Percentiles rank a stretch among this genome's conserved stretches.
phyloP scores from a whole-genome alignment of 2,888 invertebrate genomes.

The Drosophila merina region DNA sequence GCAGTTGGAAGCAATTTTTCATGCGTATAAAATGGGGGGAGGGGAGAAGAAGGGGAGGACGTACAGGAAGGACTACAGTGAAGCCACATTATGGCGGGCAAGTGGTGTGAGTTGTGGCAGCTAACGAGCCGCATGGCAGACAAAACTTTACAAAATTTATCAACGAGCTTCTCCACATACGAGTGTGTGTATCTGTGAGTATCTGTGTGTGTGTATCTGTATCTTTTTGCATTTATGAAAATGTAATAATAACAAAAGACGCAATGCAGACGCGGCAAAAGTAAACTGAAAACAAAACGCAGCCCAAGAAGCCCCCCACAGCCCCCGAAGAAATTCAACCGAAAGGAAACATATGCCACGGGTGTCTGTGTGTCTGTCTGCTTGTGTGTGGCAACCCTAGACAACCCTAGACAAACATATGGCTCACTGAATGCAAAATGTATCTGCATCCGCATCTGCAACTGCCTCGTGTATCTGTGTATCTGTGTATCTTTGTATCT shows the following conservation, averaged over 20 bases:
- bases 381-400: constrained; percentile 44
- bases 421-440: constrained; percentile 54
- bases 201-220: constrained; percentile 24
- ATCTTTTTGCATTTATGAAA: constrained; percentile 76
- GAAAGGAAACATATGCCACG: constrained; percentile 41
- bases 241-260: constrained; percentile 80
- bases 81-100: constrained; percentile 51
- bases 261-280: constrained; percentile 73
- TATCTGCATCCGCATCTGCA: constrained; percentile 23
- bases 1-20: constrained; percentile 61
- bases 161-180: constrained; percentile 46
- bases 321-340: not conserved
- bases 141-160: constrained; percentile 77
- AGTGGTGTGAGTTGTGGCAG: constrained; percentile 28
- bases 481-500: constrained; percentile 5
- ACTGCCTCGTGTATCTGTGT: constrained; percentile 9
- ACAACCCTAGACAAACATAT: constrained; percentile 64
- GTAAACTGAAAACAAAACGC: constrained; percentile 64
- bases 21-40: constrained; percentile 60
- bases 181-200: constrained; percentile 17
- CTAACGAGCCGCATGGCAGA: constrained; percentile 76
- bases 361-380: constrained; percentile 38
- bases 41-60: not conserved
- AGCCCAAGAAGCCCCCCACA: constrained; percentile 22
- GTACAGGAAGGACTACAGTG: constrained; percentile 12